These are phyloP conservation scores for Drosophila gunungcola DNA, from an alignment of 1,140 invertebrate genomes.

Conservation along the genomic window DNA sequence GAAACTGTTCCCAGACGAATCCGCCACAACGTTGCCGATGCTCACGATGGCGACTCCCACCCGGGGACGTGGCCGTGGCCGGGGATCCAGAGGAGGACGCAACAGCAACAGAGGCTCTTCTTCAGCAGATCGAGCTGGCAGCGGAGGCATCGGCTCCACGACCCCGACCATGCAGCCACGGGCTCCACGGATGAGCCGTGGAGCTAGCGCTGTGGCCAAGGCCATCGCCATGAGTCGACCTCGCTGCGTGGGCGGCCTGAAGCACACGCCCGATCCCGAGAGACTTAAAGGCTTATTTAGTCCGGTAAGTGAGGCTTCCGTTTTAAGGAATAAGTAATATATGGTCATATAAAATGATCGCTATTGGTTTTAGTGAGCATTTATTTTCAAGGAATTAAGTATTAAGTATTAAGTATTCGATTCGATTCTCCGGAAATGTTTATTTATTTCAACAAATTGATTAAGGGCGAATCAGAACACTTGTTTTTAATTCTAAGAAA, in stretches of 20 bases:
- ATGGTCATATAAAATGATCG: too few species aligned
- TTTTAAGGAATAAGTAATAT: too few species aligned
- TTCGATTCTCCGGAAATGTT: too few species aligned
- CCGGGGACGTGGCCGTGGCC: slow-evolving; percentile 71
- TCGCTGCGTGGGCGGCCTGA: slow-evolving; percentile 76
- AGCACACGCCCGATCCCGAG: slow-evolving; percentile 79
- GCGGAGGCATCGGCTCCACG: slow-evolving; percentile 14
- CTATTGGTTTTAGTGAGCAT: too few species aligned
- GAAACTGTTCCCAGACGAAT: slow-evolving; percentile 58
- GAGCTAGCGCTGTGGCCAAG: slow-evolving; percentile 76
- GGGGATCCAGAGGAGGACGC: slow-evolving; percentile 57
- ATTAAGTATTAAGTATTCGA: too few species aligned
- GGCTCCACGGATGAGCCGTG: slow-evolving; percentile 72
- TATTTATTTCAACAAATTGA: too few species aligned
- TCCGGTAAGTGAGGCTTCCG: slow-evolving; percentile 63
- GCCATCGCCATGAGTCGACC: slow-evolving; percentile 75
- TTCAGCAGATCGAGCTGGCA: slow-evolving; percentile 16
- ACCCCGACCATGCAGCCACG: slow-evolving; percentile 39
- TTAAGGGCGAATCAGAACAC: too few species aligned
- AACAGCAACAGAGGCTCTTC: slow-evolving; percentile 33
- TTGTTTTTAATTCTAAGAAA: too few species aligned
- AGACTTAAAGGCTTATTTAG: slow-evolving; percentile 78
- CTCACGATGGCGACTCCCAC: slow-evolving; percentile 40
- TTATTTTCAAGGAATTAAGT: too few species aligned
- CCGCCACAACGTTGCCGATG: slow-evolving; percentile 21